Base-by-base conservation (phyloP, 2,797 vertebrate genomes). In the Scyliorhinus canicula region DNA sequence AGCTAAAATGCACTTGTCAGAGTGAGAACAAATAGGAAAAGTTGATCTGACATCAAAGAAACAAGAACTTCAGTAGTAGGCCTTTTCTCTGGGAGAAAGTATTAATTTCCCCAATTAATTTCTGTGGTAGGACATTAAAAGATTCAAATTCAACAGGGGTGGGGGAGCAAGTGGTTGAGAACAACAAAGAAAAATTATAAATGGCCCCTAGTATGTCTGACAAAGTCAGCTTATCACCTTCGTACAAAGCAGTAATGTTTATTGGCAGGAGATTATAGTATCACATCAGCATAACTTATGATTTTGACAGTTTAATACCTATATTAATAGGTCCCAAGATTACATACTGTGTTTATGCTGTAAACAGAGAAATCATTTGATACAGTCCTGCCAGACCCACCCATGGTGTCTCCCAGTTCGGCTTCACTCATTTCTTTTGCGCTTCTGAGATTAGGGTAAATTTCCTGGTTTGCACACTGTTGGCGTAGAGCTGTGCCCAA, bases 71-170 rank as follows among this genome's bases (percentile, higher is more conserved):
- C 67, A 55, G 14, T 14, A 74, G 28, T 47, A 74, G 67, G 28
- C 65, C 47, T 74, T 74, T 9, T 26, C 26, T 47, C 35, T 55
- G 93, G 26, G 65, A 24, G 50, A 65, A 65, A 57, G 85, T 57
- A 57, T 88, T 88, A 35, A 57, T 88, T 88, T 88, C 85, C 55
- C 31, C 12, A n/a, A 91, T 91, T 91, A 63, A 91, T 91, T 91
- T 91, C 60, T 44, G 24, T 8, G 44, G 19, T 8, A 21, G 60
- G 21, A 4, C 63, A 88, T 91, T 91, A 44, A 63, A 65, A 40
- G 88, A 91, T 91, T 91, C 57, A 44, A 57, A 21, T 65, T 44
- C 88, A 65, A n/a, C 88, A 44, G 21, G 60, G 40, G n/a, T n/a
- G 44, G 60, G n/a, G 57, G n/a, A 90, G 11, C n/a, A 65, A 91